Evolutionary conservation across 2,797 vertebrate species (phyloP).

Genomic region (Tenualosa ilisha): DNA sequence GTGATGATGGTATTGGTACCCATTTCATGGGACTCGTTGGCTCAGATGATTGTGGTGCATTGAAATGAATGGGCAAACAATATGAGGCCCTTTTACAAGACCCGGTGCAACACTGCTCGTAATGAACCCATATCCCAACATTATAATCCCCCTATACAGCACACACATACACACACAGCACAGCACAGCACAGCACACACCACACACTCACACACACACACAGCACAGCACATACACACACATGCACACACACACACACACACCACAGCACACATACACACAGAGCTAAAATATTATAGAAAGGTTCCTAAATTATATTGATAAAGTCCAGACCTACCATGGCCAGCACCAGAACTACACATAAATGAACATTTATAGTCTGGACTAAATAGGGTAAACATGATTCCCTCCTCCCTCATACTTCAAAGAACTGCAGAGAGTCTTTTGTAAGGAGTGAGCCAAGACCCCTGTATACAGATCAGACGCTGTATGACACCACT

Average conservation of each 20-base stretch:
- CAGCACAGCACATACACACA: no score
- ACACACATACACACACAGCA: no score
- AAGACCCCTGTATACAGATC: not conserved
- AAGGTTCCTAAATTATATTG: not conserved
- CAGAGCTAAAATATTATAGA: not conserved
- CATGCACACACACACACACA: no score
- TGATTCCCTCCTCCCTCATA: not conserved
- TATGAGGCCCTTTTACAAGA: not conserved
- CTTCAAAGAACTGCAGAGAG: not conserved
- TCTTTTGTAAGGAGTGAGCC: not conserved
- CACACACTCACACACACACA: no score
- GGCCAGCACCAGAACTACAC: not conserved
- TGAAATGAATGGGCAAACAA: not conserved
- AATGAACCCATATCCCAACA: not conserved
- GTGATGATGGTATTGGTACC: not conserved
- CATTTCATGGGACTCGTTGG: slow-evolving; percentile 16
- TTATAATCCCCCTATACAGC: not conserved
- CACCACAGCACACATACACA: no score
- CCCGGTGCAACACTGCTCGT: not conserved
- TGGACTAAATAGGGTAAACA: not conserved
- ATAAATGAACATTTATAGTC: not conserved
- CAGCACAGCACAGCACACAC: no score
- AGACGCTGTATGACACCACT: not conserved
- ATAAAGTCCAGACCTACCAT: not conserved
- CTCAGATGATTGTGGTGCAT: not conserved